These are phyloP conservation scores for Amblyopsis rosae DNA, from an alignment of 2,113 vertebrate genomes.

Conservation along the genomic window DNA sequence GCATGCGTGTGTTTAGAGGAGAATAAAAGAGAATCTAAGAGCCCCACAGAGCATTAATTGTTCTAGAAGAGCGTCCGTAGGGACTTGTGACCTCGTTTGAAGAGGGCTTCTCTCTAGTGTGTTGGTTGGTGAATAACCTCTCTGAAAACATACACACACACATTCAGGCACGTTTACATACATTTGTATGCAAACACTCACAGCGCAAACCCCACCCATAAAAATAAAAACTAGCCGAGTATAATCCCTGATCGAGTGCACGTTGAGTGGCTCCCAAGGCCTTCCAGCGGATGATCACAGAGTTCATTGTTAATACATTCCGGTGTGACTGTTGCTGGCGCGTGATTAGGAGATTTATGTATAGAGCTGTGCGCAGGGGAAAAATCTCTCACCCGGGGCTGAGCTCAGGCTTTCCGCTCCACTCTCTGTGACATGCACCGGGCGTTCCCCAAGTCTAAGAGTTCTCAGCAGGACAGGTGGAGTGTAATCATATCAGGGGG, in stretches of 20 bases:
- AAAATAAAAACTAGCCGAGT: constrained; percentile 25
- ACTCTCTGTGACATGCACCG: constrained; percentile 11
- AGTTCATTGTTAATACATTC: constrained; percentile 49
- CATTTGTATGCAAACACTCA: not conserved
- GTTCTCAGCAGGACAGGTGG: constrained; percentile 30
- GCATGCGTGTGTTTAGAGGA: constrained; percentile 9
- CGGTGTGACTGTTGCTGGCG: constrained; percentile 46
- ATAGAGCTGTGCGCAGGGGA: constrained; percentile 43
- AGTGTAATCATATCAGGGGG: constrained; percentile 52
- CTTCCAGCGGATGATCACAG: constrained; percentile 51
- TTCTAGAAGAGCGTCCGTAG: constrained; percentile 60
- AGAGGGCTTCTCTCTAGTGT: constrained; percentile 54
- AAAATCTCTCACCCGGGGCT: constrained; percentile 51
- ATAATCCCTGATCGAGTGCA: constrained; percentile 48
- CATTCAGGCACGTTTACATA: constrained; percentile 10
- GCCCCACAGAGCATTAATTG: constrained; percentile 49
- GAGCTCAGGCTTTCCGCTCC: constrained; percentile 48
- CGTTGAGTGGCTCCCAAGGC: constrained; percentile 48
- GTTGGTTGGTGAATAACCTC: constrained; percentile 63
- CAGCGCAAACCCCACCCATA: not conserved
- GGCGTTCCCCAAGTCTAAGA: constrained; percentile 6
- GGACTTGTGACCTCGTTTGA: constrained; percentile 70
- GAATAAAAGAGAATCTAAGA: constrained; percentile 38
- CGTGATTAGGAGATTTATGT: constrained; percentile 43
- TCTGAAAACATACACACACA: constrained; percentile 19